A percentile compares a stretch with the other conserved stretches of the same genome.
Evolutionary conservation across 2,888 invertebrate species (phyloP).

Genomic region (Candidula unifasciata): DNA sequence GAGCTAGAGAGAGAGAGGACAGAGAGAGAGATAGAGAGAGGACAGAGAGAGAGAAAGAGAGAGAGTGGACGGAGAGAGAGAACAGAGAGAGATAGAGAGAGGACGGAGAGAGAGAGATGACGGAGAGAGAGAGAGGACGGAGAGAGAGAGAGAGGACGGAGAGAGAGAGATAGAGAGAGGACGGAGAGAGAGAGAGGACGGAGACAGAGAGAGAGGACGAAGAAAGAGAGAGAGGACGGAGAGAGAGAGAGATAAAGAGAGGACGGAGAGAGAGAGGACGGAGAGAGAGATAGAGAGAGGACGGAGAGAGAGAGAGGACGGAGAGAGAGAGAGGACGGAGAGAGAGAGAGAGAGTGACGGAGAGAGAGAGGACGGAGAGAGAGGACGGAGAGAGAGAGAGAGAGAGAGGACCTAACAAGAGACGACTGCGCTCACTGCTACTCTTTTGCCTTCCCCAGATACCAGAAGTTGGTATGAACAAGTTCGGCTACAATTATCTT

Average conservation of each 20-base stretch:
- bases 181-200: neutral
- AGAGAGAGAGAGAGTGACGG: neutral
- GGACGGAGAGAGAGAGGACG: neutral
- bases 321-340: neutral
- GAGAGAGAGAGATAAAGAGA: slow-evolving; percentile 11
- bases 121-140: neutral
- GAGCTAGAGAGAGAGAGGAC: no score
- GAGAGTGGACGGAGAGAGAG: neutral
- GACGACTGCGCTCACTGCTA: no score
- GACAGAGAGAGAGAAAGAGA: no score
- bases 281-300: slow-evolving; percentile 16
- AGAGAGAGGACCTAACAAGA: neutral
- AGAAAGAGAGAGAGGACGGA: slow-evolving; percentile 54
- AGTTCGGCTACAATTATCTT: slow-evolving; percentile 76
- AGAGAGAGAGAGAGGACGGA: neutral
- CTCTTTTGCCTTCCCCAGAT: slow-evolving; percentile 62
- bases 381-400: neutral
- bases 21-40: neutral
- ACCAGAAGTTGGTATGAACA: slow-evolving; percentile 78
- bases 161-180: neutral
- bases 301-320: neutral
- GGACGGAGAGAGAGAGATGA: neutral
- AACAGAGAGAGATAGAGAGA: neutral
- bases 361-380: neutral
- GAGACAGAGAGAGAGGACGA: neutral